Base-by-base conservation (phyloP, 1,140 invertebrate genomes). In the Drosophila jambulina region DNA sequence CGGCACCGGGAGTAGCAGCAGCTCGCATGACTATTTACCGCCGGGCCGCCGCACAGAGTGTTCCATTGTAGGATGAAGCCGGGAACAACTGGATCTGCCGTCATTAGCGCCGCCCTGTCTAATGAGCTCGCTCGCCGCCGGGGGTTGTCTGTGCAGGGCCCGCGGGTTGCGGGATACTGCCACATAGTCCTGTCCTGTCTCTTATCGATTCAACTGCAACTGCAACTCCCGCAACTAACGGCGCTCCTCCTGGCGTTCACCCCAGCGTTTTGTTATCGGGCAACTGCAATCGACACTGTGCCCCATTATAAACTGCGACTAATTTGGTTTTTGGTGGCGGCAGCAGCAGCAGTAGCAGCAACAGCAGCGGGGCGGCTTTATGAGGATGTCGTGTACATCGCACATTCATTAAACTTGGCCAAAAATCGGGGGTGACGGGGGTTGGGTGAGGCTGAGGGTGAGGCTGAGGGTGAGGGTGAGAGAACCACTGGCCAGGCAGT, bases 351-450 rank as follows among this genome's bases (percentile, higher is more conserved):
- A 60, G 64, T 48, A 71, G 72, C 59, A 56, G 38, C 78, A 58
- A 51, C 79, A 58, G 61, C 80, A 60, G 64, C 53, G 49, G 43
- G 80, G 46, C 65, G 38, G 65, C 74, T 84, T 88, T 88, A 88
- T 75, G 80, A 81, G 77, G 51, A 81, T 87, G 84, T 90, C 85
- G 85, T 90, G 85, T 90, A 79, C 85, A 78, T 90, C 58, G 86
- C 68, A 84, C 85, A 90, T 90, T 90, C 81, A 90, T 90, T 90
- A 90, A 80, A 80, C 60, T 79, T 79, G 65, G 61, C 49, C 69
- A 38, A 63, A 78, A 62, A 59, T 25, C 43, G 36, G 12, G 54
- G 51, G 23, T 25, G 25, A 12, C 13, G 53, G 43, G 23, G 19
- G 17, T 12, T 25, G 48, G 42, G 13, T 23, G 32, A 36, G 48